These are phyloP conservation scores for Hecatera dysodea DNA, from an alignment of 2,888 invertebrate genomes.

Conservation along the genomic window DNA sequence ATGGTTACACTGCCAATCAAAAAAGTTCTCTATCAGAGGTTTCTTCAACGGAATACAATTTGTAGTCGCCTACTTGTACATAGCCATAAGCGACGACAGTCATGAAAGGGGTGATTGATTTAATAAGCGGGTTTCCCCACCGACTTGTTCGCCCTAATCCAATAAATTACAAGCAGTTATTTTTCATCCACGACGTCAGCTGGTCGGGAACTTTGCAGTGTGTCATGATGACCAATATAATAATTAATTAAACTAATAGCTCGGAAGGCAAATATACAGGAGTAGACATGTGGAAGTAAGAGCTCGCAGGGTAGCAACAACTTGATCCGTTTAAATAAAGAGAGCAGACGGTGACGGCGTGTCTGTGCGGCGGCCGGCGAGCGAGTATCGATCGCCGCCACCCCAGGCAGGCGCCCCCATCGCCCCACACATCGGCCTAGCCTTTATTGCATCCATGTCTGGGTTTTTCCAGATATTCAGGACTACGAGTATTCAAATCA, in stretches of 20 bases:
- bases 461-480: slow-evolving; percentile 74
- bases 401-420: slow-evolving; percentile 50
- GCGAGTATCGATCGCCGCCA: slow-evolving; percentile 72
- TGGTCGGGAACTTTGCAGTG: background rate
- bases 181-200: background rate
- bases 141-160: slow-evolving; percentile 39
- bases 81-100: background rate
- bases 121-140: slow-evolving; percentile 54
- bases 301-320: slow-evolving; percentile 60
- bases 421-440: slow-evolving; percentile 65
- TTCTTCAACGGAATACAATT: background rate
- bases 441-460: slow-evolving; percentile 76
- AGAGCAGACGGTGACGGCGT: slow-evolving; percentile 74
- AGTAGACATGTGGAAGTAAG: slow-evolving; percentile 12
- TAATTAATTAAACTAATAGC: slow-evolving; percentile 11
- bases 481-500: slow-evolving; percentile 16
- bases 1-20: background rate
- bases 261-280: background rate
- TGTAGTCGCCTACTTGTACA: background rate
- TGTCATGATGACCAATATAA: background rate
- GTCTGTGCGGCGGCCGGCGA: slow-evolving; percentile 69
- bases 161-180: slow-evolving; percentile 25
- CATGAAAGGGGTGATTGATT: slow-evolving; percentile 36
- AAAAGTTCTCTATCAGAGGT: background rate
- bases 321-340: slow-evolving; percentile 66